A percentile compares a stretch with the other conserved stretches of the same genome.
These are phyloP conservation scores for Phallusia fumigata DNA, from an alignment of 23 tunicate genomes.

Conservation along the genomic window DNA sequence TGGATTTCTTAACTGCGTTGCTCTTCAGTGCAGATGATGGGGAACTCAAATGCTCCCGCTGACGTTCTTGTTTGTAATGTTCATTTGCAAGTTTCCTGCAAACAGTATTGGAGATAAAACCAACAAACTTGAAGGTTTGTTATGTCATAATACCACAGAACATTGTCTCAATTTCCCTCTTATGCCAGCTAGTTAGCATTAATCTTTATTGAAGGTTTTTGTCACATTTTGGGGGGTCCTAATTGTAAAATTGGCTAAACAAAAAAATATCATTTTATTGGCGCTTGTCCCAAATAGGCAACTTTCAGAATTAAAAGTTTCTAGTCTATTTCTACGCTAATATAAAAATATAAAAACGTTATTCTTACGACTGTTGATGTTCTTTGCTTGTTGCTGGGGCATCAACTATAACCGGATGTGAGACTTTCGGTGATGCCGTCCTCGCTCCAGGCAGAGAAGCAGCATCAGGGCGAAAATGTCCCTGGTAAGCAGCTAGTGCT, in stretches of 20 bases:
- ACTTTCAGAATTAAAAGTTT: neutral
- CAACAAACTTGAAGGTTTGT: no score
- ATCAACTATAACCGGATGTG: neutral
- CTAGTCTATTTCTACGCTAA: neutral
- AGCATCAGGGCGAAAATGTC: slow-evolving; percentile 21
- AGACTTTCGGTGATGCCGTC: slow-evolving; percentile 14
- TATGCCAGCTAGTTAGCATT: no score
- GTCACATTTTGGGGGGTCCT: no score
- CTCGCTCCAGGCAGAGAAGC: neutral
- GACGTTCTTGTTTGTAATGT: neutral
- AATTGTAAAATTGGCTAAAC: no score
- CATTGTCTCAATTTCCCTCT: no score
- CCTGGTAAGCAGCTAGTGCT: slow-evolving; percentile 11
- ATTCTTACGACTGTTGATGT: neutral
- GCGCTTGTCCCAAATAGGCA: neutral
- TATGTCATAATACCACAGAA: no score
- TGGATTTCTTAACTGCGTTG: slow-evolving; percentile 5
- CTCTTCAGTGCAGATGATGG: neutral
- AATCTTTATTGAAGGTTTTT: no score
- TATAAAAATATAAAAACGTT: neutral
- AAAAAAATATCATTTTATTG: neutral
- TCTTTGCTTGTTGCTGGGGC: neutral
- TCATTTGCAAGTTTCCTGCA: neutral
- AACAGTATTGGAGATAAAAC: no score
- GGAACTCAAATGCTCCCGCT: neutral